Evolutionary conservation across 1,140 invertebrate species (phyloP), one percentile per base, ranked within the genome.

Genomic region (Zophobas morio): DNA sequence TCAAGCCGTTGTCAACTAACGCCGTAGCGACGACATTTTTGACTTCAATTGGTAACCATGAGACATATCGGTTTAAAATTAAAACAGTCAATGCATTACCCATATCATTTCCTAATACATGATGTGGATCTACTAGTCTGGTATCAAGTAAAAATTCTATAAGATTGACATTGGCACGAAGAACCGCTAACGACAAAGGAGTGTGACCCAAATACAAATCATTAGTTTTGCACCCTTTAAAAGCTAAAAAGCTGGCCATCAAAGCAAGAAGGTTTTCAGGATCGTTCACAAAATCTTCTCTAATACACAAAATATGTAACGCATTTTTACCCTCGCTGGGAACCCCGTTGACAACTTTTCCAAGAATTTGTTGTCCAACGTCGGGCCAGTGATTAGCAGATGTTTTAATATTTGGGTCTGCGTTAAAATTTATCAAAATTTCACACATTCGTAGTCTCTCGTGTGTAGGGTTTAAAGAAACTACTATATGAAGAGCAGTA

Each of bases 401-500:
- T 0, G 82, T 77, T 76, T 60, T 81, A 8, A 60, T 79, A 57
- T 85, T 84, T n/a, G 86, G 81, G 77, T 87, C 80, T 1, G 86
- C 87, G 4, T 84, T 85, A 78, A 81, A 81, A 78, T 87, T 79
- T 6, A 89, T 79, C 34, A 90, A 74, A 0, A 82, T 73, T 49
- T 76, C 80, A 33, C 86, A 82, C 6, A 89, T 84, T 40, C 86
- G 80, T 1, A 86, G 74, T 74, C 86, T 87, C 8, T 85, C 81
- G 32, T 78, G 20, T 8, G 82, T 81, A 42, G 86, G 83, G 34
- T 80, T 83, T 37, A 84, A 80, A 8, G 86, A 86, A 60, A 86
- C 80, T 4, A 86, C 81, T 39, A 89, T 77, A 63, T 89, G 88
- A 63, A 90, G 78, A 53, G 86, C 76, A 35, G 85, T 84, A 71